These are phyloP conservation scores for Drosophila gaucha DNA, from an alignment of 2,888 invertebrate genomes.

Conservation along the genomic window DNA sequence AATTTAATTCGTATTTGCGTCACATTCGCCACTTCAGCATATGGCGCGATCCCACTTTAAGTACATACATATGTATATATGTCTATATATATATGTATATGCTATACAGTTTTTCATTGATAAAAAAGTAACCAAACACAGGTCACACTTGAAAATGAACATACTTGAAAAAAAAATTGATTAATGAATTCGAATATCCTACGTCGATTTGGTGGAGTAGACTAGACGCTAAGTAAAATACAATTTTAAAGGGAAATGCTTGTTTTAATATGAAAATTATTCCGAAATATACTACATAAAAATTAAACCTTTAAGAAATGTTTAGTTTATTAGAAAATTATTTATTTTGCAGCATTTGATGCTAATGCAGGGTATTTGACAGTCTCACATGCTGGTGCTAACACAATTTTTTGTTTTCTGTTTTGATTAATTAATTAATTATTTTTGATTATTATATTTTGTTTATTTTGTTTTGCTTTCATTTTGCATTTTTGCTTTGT, in stretches of 20 bases:
- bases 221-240: too few relatives aligned
- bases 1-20: constrained; percentile 27
- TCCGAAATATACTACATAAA: too few relatives aligned
- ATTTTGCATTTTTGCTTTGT: constrained; percentile 2
- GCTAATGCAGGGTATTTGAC: constrained; percentile 4
- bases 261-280: too few relatives aligned
- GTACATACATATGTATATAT: not conserved
- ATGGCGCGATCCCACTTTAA: constrained; percentile 18
- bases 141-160: constrained; percentile 9
- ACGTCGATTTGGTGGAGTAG: not conserved
- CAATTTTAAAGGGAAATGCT: too few relatives aligned
- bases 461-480: constrained; percentile 9
- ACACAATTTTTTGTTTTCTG: too few relatives aligned
- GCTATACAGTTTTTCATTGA: constrained; percentile 24
- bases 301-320: too few relatives aligned
- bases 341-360: not conserved
- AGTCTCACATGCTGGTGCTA: not conserved
- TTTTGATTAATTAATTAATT: constrained; percentile 13
- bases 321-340: too few relatives aligned
- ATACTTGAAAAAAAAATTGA: not conserved
- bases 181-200: constrained; percentile 4
- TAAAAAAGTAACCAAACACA: constrained; percentile 23
- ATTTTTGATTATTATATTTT: not conserved
- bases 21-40: constrained; percentile 17
- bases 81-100: not conserved